phyloP scores from a whole-genome alignment of 2,113 vertebrate species.

The Colistium nudipinnis region DNA sequence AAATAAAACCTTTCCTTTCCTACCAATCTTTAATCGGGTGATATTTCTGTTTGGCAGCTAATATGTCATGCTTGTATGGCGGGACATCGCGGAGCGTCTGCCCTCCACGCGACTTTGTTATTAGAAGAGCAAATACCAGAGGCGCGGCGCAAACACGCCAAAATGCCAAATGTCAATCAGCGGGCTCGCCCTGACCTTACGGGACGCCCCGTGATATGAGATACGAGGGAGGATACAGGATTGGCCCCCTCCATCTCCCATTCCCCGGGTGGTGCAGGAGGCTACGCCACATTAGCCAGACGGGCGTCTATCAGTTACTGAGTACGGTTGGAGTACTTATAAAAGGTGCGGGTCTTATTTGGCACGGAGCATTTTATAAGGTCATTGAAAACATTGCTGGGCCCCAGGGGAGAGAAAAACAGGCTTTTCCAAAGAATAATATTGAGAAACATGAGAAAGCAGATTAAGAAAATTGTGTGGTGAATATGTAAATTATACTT shows the following conservation, averaged over 20 bases:
- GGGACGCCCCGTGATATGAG: constrained; percentile 13
- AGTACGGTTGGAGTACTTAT: no score
- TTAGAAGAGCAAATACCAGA: constrained; percentile 66
- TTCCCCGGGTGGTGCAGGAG: constrained; percentile 28
- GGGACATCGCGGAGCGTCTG: constrained; percentile 20
- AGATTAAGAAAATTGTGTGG: no score
- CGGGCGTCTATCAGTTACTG: constrained; percentile 15
- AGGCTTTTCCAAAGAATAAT: no score
- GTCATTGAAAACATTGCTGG: background rate
- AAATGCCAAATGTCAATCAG: constrained; percentile 75
- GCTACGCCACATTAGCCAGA: constrained; percentile 30
- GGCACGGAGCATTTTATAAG: no score
- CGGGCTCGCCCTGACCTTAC: constrained; percentile 50
- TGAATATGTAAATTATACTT: no score
- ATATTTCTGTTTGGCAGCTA: constrained; percentile 2
- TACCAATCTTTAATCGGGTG: background rate
- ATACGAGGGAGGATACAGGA: constrained; percentile 30
- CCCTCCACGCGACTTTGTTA: constrained; percentile 69
- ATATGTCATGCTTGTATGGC: constrained; percentile 15
- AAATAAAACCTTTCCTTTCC: background rate
- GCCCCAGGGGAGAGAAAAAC: background rate
- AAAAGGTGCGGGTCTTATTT: no score
- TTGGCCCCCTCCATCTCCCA: constrained; percentile 19
- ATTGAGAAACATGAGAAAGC: no score
- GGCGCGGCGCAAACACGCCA: constrained; percentile 49